Conservation (phyloP, 1,140 invertebrate genomes). For the Drosophila tristis region DNA sequence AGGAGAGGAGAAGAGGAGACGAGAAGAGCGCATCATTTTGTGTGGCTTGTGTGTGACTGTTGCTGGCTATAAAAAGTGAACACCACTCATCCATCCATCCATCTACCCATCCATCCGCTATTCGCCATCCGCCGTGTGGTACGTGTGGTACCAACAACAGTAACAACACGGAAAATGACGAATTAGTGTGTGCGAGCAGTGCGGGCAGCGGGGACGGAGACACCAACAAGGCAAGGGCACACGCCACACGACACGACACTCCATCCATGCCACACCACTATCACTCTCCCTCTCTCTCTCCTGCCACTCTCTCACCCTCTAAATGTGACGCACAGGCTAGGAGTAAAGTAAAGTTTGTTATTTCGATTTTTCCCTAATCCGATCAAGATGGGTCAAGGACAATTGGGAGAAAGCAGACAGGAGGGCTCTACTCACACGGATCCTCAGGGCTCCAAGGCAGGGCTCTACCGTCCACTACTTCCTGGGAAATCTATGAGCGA, state of each 20-base stretch:
- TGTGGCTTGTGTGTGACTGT: constrained; percentile 76
- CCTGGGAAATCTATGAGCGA: background rate
- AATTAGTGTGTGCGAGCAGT: constrained; percentile 15
- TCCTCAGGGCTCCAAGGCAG: constrained; percentile 24
- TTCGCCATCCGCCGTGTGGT: constrained; percentile 7
- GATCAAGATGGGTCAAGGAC: background rate
- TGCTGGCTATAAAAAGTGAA: constrained; percentile 73
- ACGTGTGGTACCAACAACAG: constrained; percentile 60
- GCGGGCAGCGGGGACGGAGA: constrained; percentile 1
- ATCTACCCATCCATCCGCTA: background rate
- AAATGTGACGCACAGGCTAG: constrained; percentile 39
- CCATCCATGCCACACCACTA: no score
- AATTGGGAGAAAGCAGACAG: constrained; percentile 6
- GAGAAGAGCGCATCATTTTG: constrained; percentile 68
- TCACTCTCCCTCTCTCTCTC: no score
- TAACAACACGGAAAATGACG: constrained; percentile 49
- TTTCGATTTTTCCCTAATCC: constrained; percentile 37
- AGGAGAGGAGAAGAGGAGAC: background rate
- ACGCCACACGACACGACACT: constrained; percentile 19
- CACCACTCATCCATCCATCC: constrained; percentile 50
- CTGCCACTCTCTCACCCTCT: background rate
- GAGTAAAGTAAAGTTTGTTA: constrained; percentile 49
- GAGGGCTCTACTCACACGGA: constrained; percentile 37
- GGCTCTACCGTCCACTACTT: constrained; percentile 9
- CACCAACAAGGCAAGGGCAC: constrained; percentile 14